phyloP scores from a whole-genome alignment of 1,140 invertebrate species.

The Meteorus sp. region DNA sequence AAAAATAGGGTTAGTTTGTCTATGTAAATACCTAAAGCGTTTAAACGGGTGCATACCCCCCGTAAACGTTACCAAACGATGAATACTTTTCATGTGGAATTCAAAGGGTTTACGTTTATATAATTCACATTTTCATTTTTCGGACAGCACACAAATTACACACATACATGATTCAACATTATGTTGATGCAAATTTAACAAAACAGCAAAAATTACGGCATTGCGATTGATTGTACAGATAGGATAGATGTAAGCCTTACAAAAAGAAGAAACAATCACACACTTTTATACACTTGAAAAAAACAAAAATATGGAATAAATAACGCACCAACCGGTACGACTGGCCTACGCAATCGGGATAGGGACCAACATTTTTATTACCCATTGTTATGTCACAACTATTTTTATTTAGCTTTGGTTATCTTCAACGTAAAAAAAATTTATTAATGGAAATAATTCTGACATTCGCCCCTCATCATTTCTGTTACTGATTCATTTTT shows the following conservation, averaged over 20 bases:
- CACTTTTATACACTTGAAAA: conserved; percentile 38
- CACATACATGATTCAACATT: conserved; percentile 30
- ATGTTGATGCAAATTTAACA: conserved; percentile 35
- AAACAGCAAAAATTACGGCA: conserved; percentile 36
- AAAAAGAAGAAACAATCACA: conserved; percentile 33
- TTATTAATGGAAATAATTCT: too few relatives aligned
- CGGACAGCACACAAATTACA: conserved; percentile 20
- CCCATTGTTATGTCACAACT: too few relatives aligned
- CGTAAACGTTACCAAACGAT: conserved; percentile 54
- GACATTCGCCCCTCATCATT: too few relatives aligned
- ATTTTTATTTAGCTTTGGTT: too few relatives aligned
- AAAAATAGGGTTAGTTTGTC: conserved; percentile 59
- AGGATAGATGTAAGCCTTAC: conserved; percentile 45
- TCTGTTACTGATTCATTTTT: conserved; percentile 9
- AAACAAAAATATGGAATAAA: conserved; percentile 21
- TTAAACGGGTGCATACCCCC: conserved; percentile 57
- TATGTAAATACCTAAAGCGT: conserved; percentile 61
- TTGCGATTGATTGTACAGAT: conserved; percentile 54
- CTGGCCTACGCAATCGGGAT: conserved; percentile 42
- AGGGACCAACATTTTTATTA: conserved; percentile 41
- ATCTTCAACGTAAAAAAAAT: too few relatives aligned
- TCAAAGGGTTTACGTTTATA: conserved; percentile 38
- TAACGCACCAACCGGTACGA: conserved; percentile 34
- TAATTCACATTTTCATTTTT: conserved; percentile 11
- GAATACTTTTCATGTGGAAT: conserved; percentile 55